A percentile compares a stretch with the other conserved stretches of the same genome.
Conservation (phyloP, 2,797 vertebrate species). For the Tenualosa ilisha region DNA sequence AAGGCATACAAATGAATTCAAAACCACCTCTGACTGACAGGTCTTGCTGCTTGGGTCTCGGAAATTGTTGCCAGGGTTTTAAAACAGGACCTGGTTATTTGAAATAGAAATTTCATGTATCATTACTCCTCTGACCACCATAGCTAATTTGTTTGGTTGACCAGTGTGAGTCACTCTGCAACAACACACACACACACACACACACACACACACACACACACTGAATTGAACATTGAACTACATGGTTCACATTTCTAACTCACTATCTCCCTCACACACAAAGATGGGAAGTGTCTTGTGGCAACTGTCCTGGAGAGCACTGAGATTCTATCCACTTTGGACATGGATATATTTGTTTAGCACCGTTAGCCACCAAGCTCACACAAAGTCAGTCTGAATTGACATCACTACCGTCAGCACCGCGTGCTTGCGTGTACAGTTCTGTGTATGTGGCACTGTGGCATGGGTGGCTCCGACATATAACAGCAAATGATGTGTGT, state of each 20-base stretch:
- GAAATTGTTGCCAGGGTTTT: background rate
- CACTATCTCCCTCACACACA: background rate
- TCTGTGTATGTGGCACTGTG: conserved; percentile 35
- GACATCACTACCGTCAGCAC: background rate
- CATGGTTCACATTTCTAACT: background rate
- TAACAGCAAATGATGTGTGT: conserved; percentile 33
- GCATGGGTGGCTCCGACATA: background rate
- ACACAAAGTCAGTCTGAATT: background rate
- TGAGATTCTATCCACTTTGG: background rate
- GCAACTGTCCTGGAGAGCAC: background rate
- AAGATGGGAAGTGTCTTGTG: background rate
- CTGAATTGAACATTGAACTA: background rate
- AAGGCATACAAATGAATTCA: background rate
- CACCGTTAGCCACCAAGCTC: background rate
- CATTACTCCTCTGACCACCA: conserved; percentile 47
- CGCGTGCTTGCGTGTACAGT: background rate
- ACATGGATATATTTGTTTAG: background rate
- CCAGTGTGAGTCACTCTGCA: conserved; percentile 2
- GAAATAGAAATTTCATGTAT: conserved; percentile 49
- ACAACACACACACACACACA: background rate
- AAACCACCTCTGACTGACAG: background rate
- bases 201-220: background rate
- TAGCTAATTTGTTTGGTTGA: background rate
- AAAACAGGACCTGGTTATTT: conserved; percentile 48
- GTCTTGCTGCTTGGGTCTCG: background rate